Evolutionary conservation across 1,140 invertebrate genomes (phyloP).

Genomic region (Procambarus virginalis): DNA sequence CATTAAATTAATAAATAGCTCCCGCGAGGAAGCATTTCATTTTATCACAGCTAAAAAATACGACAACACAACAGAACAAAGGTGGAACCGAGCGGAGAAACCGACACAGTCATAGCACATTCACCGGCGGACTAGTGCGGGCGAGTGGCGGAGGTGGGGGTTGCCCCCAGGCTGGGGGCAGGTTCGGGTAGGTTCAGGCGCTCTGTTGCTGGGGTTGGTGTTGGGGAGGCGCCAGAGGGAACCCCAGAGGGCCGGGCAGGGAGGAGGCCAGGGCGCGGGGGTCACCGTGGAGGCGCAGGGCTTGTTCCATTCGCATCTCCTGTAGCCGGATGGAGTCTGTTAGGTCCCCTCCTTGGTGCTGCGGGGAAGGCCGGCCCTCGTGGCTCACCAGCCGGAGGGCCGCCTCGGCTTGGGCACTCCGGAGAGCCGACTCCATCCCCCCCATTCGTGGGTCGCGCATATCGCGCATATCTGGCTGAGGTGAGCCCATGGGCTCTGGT

Average conservation of each 20-base stretch:
- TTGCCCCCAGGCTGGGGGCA: constrained; percentile 52
- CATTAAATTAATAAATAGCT: constrained; percentile 62
- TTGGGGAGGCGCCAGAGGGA: constrained; percentile 76
- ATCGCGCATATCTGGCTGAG: constrained; percentile 69
- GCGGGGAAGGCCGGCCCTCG: constrained; percentile 64
- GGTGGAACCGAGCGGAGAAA: constrained; percentile 65
- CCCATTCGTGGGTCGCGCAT: constrained; percentile 71
- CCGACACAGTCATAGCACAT: constrained; percentile 57
- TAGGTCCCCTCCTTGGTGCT: constrained; percentile 72
- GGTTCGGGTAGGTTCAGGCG: constrained; percentile 62
- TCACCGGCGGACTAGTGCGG: constrained; percentile 61
- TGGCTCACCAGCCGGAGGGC: constrained; percentile 82
- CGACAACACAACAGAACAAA: constrained; percentile 67
- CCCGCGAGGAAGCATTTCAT: constrained; percentile 55
- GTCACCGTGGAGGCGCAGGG: constrained; percentile 83
- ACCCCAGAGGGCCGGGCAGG: constrained; percentile 80
- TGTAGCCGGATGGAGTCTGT: constrained; percentile 84
- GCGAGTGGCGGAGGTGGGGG: constrained; percentile 57
- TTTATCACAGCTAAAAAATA: constrained; percentile 69
- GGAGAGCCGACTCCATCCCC: constrained; percentile 85
- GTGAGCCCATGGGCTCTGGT: constrained; percentile 68
- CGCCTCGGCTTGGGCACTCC: constrained; percentile 87
- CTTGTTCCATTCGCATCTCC: constrained; percentile 87
- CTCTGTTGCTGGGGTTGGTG: constrained; percentile 78
- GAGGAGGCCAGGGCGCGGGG: constrained; percentile 71